These are phyloP conservation scores for Andricus curvator DNA, from an alignment of 2,888 invertebrate genomes.

Conservation along the genomic window DNA sequence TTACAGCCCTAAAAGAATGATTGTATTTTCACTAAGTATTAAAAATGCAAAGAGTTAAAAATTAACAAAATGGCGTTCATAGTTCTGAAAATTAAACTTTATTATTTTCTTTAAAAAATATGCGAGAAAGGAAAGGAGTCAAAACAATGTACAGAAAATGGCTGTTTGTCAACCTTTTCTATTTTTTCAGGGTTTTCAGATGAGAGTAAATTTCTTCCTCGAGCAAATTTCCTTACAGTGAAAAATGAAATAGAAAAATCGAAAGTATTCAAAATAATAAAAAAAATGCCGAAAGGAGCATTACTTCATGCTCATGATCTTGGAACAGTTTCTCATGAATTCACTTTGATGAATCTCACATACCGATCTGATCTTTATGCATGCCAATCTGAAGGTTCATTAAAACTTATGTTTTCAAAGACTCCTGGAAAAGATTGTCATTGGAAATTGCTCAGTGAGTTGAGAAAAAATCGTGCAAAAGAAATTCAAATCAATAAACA, in stretches of 20 bases:
- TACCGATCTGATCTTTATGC: slow-evolving; percentile 82
- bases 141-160: too few species aligned
- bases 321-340: slow-evolving; percentile 83
- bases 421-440: slow-evolving; percentile 57
- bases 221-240: slow-evolving; percentile 84
- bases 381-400: slow-evolving; percentile 69
- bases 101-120: too few species aligned
- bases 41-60: too few species aligned
- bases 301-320: slow-evolving; percentile 86
- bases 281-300: slow-evolving; percentile 87
- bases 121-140: too few species aligned
- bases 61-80: too few species aligned
- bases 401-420: slow-evolving; percentile 51
- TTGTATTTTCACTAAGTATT: too few species aligned
- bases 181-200: slow-evolving; percentile 63
- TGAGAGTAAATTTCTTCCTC: slow-evolving; percentile 81
- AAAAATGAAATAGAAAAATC: slow-evolving; percentile 82
- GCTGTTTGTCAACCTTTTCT: too few species aligned
- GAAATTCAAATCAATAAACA: slow-evolving; percentile 79
- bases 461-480: slow-evolving; percentile 56
- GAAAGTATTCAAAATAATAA: slow-evolving; percentile 84
- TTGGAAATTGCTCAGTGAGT: slow-evolving; percentile 65
- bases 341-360: slow-evolving; percentile 82
- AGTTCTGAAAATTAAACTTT: too few species aligned
- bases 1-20: too few species aligned